Base-by-base conservation (phyloP, 2,797 vertebrate species). In the Gambelia wislizenii region DNA sequence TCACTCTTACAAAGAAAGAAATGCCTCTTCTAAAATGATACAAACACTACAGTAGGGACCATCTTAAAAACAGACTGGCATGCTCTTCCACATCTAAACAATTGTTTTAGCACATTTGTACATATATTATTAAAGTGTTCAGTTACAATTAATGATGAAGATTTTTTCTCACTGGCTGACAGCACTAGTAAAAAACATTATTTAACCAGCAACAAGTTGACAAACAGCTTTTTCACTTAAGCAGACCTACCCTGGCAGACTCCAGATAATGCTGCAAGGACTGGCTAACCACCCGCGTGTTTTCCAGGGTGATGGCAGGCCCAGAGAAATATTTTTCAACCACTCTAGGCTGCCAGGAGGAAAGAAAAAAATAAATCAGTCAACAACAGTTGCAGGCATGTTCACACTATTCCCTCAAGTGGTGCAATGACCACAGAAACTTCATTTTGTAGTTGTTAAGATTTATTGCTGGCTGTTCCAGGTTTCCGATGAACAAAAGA, bases 321-420 rank as follows among this genome's bases (percentile, higher is more conserved):
- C 99, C 99, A 91, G 99, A 99, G 97, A 99, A 99, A 96, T 99
- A 99, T 93, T 99, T 99, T 94, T 99, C 99, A 89, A 98, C 99
- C 80, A 99, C 98, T 98, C 98, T 99, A 86, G 97, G 97, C 99
- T 99, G 92, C 69, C 94, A 92, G 77, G 10, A 92, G 90, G 93
- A 92, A 59, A 10, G 90, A 87, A 44, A 67, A 30, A 72, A 30
- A 33, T 4, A 47, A 42, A 93, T 91, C 95, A 96, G 75, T 84
- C 70, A 10, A 67, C 10, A 42, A 27, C 2, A n/a, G 0, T 0
- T 0, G 33, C 59, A 36, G 1, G 1, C 42, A 6, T 25, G 69
- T 44, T 36, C 2, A 10, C 25, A 44, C 36, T 42, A 20, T 36
- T 10, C 70, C 36, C 27, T 42, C 4, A 20, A 44, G 13, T 13